A percentile compares a stretch with the other conserved stretches of the same genome.
These are phyloP conservation scores for Echeneis naucrates DNA, from an alignment of 2,797 vertebrate species.

Conservation along the genomic window DNA sequence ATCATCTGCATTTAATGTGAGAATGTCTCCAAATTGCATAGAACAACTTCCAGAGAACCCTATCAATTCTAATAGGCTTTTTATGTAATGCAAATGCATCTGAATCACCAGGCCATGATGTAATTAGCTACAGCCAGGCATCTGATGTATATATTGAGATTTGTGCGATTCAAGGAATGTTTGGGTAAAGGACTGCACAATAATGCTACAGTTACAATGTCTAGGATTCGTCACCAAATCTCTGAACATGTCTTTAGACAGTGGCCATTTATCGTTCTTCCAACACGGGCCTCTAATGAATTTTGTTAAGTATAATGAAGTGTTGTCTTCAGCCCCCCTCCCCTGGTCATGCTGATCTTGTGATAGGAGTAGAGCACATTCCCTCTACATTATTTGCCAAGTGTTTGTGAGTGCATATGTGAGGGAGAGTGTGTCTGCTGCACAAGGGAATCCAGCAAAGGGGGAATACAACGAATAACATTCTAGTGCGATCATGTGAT, in stretches of 20 bases:
- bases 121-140: background rate
- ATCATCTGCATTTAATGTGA: background rate
- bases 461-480: constrained; percentile 62
- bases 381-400: constrained; percentile 51
- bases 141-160: background rate
- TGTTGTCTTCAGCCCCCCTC: constrained; percentile 49
- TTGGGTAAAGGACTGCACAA: background rate
- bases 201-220: background rate
- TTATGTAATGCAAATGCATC: background rate
- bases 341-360: constrained; percentile 62
- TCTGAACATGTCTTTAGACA: background rate
- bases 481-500: constrained; percentile 68
- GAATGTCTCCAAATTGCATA: background rate
- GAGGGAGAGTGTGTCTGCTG: constrained; percentile 30
- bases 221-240: constrained; percentile 11
- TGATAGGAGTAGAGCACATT: constrained; percentile 69
- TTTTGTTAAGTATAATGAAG: constrained; percentile 41
- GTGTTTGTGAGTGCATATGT: constrained; percentile 26
- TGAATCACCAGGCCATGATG: background rate
- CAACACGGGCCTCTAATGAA: constrained; percentile 30
- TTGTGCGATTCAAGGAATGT: background rate
- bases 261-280: background rate
- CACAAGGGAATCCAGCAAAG: constrained; percentile 48
- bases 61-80: background rate
- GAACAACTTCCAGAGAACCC: too few species aligned